Evolutionary conservation across 2,888 invertebrate species (phyloP).

Genomic region (Lamellibrachia satsuma): DNA sequence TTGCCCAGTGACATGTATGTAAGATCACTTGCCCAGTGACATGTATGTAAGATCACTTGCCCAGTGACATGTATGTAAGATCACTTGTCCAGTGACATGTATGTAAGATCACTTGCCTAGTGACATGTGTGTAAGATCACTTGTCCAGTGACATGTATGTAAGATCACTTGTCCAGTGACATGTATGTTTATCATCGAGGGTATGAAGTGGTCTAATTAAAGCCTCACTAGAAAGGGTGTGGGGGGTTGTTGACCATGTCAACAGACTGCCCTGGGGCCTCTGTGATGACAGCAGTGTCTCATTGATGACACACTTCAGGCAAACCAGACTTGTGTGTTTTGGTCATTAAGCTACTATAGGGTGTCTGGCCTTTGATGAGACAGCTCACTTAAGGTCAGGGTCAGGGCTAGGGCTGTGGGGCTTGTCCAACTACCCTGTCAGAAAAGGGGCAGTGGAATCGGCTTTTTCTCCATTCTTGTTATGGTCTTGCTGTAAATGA

Average conservation of each 20-base stretch:
- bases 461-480: not conserved
- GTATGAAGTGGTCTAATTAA: constrained; percentile 10
- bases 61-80: too few species aligned
- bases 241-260: not conserved
- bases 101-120: not conserved
- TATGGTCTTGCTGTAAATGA: too few species aligned
- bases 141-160: not conserved
- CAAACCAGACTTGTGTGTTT: not conserved
- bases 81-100: not conserved
- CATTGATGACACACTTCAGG: not conserved
- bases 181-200: not conserved
- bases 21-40: not conserved
- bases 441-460: not conserved
- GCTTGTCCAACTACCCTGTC: not conserved
- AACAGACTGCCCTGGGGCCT: not conserved
- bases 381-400: not conserved
- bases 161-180: not conserved
- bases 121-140: too few species aligned
- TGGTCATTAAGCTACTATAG: not conserved
- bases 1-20: not conserved
- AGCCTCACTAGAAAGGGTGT: not conserved
- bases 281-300: not conserved
- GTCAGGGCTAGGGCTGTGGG: not conserved
- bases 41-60: not conserved
- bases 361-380: not conserved